Base-by-base conservation (phyloP, 1,140 invertebrate genomes). In the Sinella curviseta region DNA sequence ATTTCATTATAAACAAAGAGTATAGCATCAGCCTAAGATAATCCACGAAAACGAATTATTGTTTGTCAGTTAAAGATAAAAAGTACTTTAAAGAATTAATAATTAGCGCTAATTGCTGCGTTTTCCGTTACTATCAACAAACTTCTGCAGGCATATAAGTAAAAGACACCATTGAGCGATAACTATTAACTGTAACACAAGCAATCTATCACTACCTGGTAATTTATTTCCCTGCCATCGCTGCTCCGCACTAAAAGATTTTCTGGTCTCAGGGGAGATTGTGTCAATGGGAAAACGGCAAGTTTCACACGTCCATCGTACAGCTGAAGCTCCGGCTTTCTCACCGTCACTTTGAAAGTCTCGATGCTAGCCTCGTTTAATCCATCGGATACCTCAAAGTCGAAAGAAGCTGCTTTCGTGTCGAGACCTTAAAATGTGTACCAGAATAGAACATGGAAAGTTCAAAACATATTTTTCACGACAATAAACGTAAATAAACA, bases 361-460 rank as follows among this genome's bases (percentile, higher is more conserved):
- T 84, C 83, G 26, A 81, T 84, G 17, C 60, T 67, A 4, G 83
- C 83, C 70, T 84, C 83, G 33, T 82, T 82, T 3, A 82, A 55
- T 24, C 83, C 83, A 77, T 84, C 83, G 1, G 81, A 84, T 24
- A 82, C 65, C 76, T 84, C 83, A 39, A 84, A 84, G 26, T 84
- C 83, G 34, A 84, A 84, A 31, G 79, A 82, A 34, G 83, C 80
- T 77, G 34, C 76, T 76, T 82, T 84, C 74, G 79, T 48, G 26
- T 82, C 81, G 12, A 75, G 35, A 36, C 81, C 83, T 82, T 8
- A 12, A 48, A 70, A 65, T 48, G 16, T 33, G 76, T n/a, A 48
- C 8, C 34, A 76, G n/a, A 76, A 76, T 48, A 39, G 48, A 67
- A 67, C 24, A 67, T 67, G 60, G 30, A 14, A 24, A 26, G 60